phyloP scores from a whole-genome alignment of 30 jellyfish, hydroid and myxozoan genomes.

The Pseudorhiza aurosa region DNA sequence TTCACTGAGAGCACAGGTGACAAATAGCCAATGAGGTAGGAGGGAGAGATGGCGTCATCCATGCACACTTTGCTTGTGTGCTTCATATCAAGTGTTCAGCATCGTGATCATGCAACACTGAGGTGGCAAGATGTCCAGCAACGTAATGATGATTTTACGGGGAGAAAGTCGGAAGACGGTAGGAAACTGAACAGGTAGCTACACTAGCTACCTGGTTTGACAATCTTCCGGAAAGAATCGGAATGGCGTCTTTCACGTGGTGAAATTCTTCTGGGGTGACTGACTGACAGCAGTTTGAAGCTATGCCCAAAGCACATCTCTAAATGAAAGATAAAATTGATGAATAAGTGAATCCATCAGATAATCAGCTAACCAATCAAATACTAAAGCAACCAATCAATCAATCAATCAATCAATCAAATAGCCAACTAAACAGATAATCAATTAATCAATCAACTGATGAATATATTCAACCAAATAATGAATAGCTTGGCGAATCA shows the following conservation, averaged over 20 bases:
- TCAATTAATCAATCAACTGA: not conserved
- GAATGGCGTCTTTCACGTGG: conserved; percentile 82
- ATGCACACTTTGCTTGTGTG: too few species aligned
- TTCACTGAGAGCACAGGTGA: too few species aligned
- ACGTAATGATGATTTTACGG: too few species aligned
- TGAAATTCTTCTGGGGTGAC: conserved; percentile 90
- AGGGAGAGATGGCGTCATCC: too few species aligned
- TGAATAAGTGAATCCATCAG: not conserved
- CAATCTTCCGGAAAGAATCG: conserved; percentile 80
- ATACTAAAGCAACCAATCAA: not conserved
- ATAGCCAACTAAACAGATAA: not conserved
- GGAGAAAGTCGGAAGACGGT: too few species aligned
- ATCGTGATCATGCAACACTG: too few species aligned
- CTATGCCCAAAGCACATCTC: conserved; percentile 98
- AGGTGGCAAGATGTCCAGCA: too few species aligned
- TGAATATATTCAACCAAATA: not conserved
- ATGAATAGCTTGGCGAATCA: not conserved
- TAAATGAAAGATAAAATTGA: not conserved
- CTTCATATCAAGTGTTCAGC: too few species aligned
- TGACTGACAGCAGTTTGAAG: conserved; percentile 97
- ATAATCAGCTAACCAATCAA: not conserved
- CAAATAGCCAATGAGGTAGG: too few species aligned
- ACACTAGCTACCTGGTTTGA: conserved; percentile 87
- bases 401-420: not conserved
- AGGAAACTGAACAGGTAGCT: too few species aligned